Percentiles rank a stretch among this genome's conserved stretches.
These are phyloP conservation scores for Parnassius apollo DNA, from an alignment of 2,888 invertebrate species.

Conservation along the genomic window DNA sequence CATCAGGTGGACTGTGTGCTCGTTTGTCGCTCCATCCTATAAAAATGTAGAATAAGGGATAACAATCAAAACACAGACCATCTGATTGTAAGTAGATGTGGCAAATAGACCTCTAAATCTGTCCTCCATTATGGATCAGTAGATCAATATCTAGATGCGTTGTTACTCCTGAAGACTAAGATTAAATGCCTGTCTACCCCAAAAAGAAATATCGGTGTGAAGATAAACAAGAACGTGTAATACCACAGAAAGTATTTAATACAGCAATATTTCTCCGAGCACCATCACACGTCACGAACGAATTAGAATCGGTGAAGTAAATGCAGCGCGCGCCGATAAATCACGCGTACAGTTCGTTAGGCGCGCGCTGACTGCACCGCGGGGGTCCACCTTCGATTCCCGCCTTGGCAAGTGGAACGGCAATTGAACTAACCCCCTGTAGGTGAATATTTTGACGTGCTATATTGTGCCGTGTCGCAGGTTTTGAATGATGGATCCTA, in stretches of 20 bases:
- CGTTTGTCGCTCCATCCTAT: too few relatives aligned
- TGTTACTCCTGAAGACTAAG: too few relatives aligned
- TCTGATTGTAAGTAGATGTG: too few relatives aligned
- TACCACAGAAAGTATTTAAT: conserved; percentile 10
- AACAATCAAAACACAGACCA: too few relatives aligned
- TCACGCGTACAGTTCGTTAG: conserved; percentile 76
- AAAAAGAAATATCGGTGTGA: background rate
- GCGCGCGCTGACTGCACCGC: conserved; percentile 64
- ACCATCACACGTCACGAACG: conserved; percentile 71
- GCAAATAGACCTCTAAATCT: too few relatives aligned
- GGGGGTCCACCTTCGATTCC: conserved; percentile 73
- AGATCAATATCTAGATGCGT: too few relatives aligned
- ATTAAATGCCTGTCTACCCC: too few relatives aligned
- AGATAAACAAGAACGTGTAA: background rate
- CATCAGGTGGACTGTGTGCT: too few relatives aligned
- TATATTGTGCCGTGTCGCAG: conserved; percentile 58
- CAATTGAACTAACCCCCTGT: conserved; percentile 68
- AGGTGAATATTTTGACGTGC: conserved; percentile 75
- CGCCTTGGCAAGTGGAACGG: conserved; percentile 66
- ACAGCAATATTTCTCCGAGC: conserved; percentile 43
- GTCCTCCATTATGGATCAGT: too few relatives aligned
- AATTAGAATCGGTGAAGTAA: conserved; percentile 66
- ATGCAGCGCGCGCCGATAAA: conserved; percentile 59
- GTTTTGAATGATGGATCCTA: conserved; percentile 57
- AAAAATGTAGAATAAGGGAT: too few relatives aligned